Conservation (phyloP, 2,113 vertebrate genomes). For the Okapia johnstoni region DNA sequence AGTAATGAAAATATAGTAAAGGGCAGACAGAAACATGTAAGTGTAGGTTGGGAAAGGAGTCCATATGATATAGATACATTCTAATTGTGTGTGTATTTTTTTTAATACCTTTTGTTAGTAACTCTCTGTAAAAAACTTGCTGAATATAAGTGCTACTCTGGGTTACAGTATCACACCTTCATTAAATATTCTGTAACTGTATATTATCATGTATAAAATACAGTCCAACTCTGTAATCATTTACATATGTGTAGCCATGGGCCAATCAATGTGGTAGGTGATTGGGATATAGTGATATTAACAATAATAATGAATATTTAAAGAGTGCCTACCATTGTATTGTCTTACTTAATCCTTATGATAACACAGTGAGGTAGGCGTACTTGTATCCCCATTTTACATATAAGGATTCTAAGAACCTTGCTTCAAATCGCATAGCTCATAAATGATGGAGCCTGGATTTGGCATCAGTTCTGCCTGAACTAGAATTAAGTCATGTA, state of each 20-base stretch:
- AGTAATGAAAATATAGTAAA: not conserved
- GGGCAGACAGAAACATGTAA: not conserved
- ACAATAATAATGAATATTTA: not conserved
- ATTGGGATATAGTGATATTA: not conserved
- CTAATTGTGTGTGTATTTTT: not conserved
- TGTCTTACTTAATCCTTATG: not conserved
- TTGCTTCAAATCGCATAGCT: not conserved
- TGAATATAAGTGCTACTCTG: not conserved
- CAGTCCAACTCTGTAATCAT: not conserved
- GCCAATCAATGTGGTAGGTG: not conserved
- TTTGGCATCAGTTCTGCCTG: not conserved
- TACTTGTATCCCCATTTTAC: not conserved
- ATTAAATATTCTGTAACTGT: not conserved
- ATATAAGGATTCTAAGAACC: not conserved
- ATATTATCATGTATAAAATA: not conserved
- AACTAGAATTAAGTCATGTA: not conserved
- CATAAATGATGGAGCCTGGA: not conserved
- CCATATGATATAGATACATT: not conserved
- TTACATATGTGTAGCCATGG: not conserved
- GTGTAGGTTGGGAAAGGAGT: not conserved
- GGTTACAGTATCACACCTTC: not conserved
- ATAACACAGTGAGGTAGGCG: not conserved
- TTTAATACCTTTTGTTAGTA: not conserved
- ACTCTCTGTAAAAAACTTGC: not conserved
- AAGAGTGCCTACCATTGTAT: not conserved